These are phyloP conservation scores for Caenorhabditis tropicalis DNA, from an alignment of 1,140 invertebrate species.

Conservation along the genomic window DNA sequence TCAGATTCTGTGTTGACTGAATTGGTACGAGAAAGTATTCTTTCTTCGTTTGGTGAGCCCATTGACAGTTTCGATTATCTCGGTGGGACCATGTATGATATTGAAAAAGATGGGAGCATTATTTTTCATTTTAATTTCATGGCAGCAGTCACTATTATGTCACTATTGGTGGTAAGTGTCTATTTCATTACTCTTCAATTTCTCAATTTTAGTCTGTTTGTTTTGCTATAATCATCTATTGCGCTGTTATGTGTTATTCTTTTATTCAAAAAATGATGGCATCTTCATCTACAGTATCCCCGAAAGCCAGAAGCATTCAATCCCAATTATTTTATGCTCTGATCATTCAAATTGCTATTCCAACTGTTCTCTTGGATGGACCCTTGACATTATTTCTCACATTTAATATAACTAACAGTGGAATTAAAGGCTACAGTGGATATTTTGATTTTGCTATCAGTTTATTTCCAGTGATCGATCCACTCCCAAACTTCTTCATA, in stretches of 20 bases:
- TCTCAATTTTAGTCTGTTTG: not conserved
- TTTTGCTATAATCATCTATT: not conserved
- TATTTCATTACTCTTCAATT: not conserved
- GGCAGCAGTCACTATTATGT: not conserved
- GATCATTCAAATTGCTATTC: not conserved
- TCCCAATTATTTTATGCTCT: not conserved
- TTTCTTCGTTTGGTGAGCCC: not conserved
- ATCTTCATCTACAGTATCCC: not conserved
- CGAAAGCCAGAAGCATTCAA: not conserved
- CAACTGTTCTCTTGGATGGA: not conserved
- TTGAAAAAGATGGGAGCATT: not conserved
- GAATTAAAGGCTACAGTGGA: not conserved
- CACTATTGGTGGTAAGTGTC: not conserved
- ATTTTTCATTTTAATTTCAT: not conserved
- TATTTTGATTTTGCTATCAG: not conserved
- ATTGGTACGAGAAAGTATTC: not conserved
- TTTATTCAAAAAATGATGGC: not conserved
- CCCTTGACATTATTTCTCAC: not conserved
- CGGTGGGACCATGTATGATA: not conserved
- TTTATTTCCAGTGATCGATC: not conserved
- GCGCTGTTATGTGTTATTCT: not conserved
- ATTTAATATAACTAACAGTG: not conserved
- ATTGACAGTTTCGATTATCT: not conserved
- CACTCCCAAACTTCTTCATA: not conserved
- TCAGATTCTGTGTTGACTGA: not conserved